A percentile compares a stretch with the other conserved stretches of the same genome.
Evolutionary conservation across 2,113 vertebrate species (phyloP).

Genomic region (Helogale parvula): DNA sequence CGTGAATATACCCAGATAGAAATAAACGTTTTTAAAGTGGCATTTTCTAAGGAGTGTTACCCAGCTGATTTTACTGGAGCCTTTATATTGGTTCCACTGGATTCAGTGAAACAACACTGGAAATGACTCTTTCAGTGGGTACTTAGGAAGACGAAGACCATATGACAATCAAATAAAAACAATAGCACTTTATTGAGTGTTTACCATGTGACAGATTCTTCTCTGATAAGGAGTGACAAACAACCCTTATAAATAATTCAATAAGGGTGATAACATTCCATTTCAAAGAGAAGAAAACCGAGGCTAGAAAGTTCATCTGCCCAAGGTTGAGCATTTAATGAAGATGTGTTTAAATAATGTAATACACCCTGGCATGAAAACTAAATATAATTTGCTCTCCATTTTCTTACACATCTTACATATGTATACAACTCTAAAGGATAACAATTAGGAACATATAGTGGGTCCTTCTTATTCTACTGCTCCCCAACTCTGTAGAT

Average conservation of each 20-base stretch:
- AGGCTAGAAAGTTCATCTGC: neutral
- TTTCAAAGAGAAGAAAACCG: constrained; percentile 51
- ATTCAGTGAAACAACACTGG: neutral
- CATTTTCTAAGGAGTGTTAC: neutral
- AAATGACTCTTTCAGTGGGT: neutral
- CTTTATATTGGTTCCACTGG: neutral
- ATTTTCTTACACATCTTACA: neutral
- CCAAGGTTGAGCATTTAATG: neutral
- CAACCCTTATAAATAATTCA: constrained; percentile 13
- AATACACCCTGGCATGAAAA: neutral
- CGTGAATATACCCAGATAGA: constrained; percentile 46
- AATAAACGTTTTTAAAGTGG: constrained; percentile 38
- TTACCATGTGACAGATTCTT: neutral
- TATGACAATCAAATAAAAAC: neutral
- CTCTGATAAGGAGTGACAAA: neutral
- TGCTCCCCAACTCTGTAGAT: neutral
- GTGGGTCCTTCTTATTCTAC: neutral
- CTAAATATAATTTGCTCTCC: neutral
- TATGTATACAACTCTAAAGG: neutral
- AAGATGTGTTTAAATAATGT: neutral
- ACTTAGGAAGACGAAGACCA: neutral
- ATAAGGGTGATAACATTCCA: neutral
- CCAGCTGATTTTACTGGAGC: neutral
- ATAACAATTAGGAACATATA: neutral
- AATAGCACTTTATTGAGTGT: neutral